phyloP scores from a whole-genome alignment of 2,113 vertebrate species.

The Hepsetus odoe region DNA sequence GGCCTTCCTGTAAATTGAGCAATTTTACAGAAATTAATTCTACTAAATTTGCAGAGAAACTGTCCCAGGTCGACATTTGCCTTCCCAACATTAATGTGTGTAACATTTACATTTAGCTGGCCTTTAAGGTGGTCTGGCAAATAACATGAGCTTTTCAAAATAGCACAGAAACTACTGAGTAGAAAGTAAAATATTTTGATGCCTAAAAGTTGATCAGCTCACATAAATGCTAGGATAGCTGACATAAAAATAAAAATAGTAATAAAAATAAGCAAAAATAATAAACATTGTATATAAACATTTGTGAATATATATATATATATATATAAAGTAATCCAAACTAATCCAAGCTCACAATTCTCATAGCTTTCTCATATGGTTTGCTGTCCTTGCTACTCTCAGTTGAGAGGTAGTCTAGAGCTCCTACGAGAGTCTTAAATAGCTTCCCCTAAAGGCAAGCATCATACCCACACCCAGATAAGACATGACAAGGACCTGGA shows the following conservation, averaged over 20 bases:
- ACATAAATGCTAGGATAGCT: too few species aligned
- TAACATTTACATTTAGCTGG: too few species aligned
- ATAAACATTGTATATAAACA: too few species aligned
- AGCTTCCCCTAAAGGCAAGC: neutral
- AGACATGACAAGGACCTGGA: neutral
- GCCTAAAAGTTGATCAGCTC: too few species aligned
- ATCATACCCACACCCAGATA: conserved; percentile 2
- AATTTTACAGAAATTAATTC: neutral
- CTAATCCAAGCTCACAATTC: neutral
- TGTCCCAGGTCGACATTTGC: too few species aligned
- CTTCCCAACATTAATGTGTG: too few species aligned
- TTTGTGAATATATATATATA: neutral
- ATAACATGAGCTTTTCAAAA: too few species aligned
- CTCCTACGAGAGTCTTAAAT: neutral
- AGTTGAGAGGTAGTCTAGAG: neutral
- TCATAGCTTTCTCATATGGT: neutral
- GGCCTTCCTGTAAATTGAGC: neutral
- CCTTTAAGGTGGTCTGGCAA: too few species aligned
- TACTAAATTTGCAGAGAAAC: neutral
- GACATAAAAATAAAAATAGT: neutral
- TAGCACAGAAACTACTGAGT: too few species aligned
- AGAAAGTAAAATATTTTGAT: too few species aligned
- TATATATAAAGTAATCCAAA: neutral
- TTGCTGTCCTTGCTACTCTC: neutral
- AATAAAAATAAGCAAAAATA: neutral